Percentiles rank a stretch among this genome's conserved stretches.
phyloP scores from a whole-genome alignment of 2,113 vertebrate species.

The Protobothrops flavoviridis region DNA sequence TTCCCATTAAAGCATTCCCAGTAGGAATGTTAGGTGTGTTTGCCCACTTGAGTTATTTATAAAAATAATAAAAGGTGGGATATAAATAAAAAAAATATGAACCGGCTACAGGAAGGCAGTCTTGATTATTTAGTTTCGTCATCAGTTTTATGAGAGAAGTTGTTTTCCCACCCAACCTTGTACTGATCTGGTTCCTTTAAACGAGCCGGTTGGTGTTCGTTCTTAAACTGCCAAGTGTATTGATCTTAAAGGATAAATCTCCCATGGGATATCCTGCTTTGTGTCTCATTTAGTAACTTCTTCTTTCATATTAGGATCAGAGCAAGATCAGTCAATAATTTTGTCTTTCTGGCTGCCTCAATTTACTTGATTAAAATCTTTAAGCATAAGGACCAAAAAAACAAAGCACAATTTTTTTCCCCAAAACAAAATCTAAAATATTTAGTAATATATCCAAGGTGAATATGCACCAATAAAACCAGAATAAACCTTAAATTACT shows the following conservation, averaged over 20 bases:
- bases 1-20: no score
- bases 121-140: not conserved
- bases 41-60: no score
- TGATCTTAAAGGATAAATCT: not conserved
- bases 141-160: not conserved
- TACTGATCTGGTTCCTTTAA: not conserved
- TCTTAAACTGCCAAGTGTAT: not conserved
- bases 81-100: no score
- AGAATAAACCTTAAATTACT: constrained; percentile 63
- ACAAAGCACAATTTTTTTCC: not conserved
- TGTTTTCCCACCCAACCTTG: not conserved
- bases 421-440: not conserved
- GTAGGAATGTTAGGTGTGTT: no score
- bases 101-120: no score
- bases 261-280: constrained; percentile 29
- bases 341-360: not conserved
- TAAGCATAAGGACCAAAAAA: not conserved
- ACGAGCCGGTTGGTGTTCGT: constrained; percentile 2
- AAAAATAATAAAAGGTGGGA: no score
- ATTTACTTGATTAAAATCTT: not conserved
- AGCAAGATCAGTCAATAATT: not conserved
- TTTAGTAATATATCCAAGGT: constrained; percentile 21
- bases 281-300: constrained; percentile 20
- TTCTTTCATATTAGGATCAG: not conserved
- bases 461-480: constrained; percentile 39